Evolutionary conservation across 2,888 invertebrate genomes (phyloP).

Genomic region (Candidula unifasciata): DNA sequence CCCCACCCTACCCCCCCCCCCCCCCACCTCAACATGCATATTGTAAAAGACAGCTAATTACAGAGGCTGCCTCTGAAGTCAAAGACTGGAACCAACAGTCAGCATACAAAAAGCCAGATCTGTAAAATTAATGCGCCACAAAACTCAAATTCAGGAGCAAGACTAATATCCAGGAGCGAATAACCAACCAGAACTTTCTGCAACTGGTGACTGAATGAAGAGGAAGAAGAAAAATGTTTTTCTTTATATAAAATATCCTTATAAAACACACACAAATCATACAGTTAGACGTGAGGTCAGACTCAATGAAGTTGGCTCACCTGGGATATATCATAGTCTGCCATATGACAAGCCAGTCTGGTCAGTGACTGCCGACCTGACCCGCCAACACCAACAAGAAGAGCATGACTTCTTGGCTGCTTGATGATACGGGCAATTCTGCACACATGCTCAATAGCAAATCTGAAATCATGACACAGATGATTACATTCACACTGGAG

Average conservation of each 20-base stretch:
- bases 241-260: too few relatives aligned
- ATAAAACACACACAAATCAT: background rate
- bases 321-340: slow-evolving; percentile 92
- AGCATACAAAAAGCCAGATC: too few relatives aligned
- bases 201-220: background rate
- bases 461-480: slow-evolving; percentile 80
- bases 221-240: too few relatives aligned
- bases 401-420: slow-evolving; percentile 92
- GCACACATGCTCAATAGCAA: slow-evolving; percentile 79
- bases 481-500: background rate
- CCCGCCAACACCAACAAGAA: slow-evolving; percentile 94
- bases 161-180: too few relatives aligned
- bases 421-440: slow-evolving; percentile 86
- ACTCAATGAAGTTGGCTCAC: slow-evolving; percentile 69
- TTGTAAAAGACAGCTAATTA: too few relatives aligned
- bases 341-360: slow-evolving; percentile 92
- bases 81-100: too few relatives aligned
- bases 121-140: too few relatives aligned
- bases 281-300: background rate
- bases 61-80: too few relatives aligned
- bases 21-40: too few relatives aligned
- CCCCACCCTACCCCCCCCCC: too few relatives aligned
- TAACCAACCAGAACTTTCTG: background rate
- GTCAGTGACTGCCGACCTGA: slow-evolving; percentile 95
- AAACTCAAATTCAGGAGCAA: too few relatives aligned